Evolutionary conservation across 2,888 invertebrate species (phyloP).

Genomic region (Nycteola revayana): DNA sequence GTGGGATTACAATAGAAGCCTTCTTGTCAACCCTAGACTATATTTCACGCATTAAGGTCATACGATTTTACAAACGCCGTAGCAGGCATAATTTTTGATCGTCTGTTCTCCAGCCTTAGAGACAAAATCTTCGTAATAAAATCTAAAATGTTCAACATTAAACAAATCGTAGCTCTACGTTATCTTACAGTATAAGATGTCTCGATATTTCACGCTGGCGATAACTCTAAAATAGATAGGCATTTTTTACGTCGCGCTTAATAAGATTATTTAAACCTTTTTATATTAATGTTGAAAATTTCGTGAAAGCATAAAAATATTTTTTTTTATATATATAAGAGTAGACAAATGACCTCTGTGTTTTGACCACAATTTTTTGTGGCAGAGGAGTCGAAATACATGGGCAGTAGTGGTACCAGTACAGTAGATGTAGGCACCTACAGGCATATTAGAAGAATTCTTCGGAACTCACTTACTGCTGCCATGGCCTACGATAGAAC

Average conservation of each 20-base stretch:
- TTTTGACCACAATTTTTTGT: too few species aligned
- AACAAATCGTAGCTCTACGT: constrained; percentile 41
- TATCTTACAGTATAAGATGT: constrained; percentile 38
- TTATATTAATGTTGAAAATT: constrained; percentile 11
- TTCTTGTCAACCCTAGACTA: constrained; percentile 20
- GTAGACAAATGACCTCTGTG: too few species aligned
- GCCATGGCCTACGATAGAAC: too few species aligned
- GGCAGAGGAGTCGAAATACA: too few species aligned
- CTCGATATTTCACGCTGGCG: constrained; percentile 26
- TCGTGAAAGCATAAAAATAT: too few species aligned
- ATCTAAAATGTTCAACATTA: constrained; percentile 42
- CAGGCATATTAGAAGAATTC: too few species aligned
- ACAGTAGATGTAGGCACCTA: too few species aligned
- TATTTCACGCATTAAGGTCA: constrained; percentile 26
- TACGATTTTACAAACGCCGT: constrained; percentile 28
- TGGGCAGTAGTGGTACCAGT: too few species aligned
- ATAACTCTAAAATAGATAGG: constrained; percentile 23
- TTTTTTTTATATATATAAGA: constrained; percentile 1
- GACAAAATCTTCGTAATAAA: constrained; percentile 39
- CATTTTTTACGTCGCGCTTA: constrained; percentile 22
- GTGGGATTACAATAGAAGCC: constrained; percentile 2
- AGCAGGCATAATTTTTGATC: constrained; percentile 33
- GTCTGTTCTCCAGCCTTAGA: constrained; percentile 28
- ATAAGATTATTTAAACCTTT: constrained; percentile 11
- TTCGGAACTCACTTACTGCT: too few species aligned